Conservation (phyloP, 2,888 invertebrate species). For the Eumacrocentrus americanus region DNA sequence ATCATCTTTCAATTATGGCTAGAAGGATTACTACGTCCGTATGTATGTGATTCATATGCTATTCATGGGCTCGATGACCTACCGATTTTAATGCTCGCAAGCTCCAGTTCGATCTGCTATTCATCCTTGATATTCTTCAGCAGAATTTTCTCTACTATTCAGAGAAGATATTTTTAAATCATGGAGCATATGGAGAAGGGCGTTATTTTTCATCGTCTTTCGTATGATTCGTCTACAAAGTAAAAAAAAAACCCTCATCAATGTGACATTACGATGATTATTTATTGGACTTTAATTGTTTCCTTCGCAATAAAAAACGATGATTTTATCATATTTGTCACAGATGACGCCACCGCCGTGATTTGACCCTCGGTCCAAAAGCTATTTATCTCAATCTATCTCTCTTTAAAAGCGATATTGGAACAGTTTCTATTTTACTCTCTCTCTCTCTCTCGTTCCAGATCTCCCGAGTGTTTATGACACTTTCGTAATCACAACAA, state of each 20-base stretch:
- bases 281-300: neutral
- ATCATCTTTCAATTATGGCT: no score
- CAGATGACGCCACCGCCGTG: neutral
- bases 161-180: no score
- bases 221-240: no score
- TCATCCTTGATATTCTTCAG: no score
- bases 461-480: neutral
- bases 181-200: no score
- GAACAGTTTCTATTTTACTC: neutral
- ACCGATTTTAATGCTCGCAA: no score
- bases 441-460: neutral
- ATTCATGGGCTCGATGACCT: no score
- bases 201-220: no score
- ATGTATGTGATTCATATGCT: no score
- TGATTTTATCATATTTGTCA: neutral
- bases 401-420: conserved; percentile 3
- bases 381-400: neutral
- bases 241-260: neutral
- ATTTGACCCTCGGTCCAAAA: neutral
- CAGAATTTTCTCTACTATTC: no score
- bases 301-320: neutral
- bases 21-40: no score
- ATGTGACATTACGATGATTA: neutral
- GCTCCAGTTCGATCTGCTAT: no score
- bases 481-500: neutral